Percentiles rank a stretch among this genome's conserved stretches.
Conservation (phyloP, 2,888 invertebrate genomes). For the Amiota communis region DNA sequence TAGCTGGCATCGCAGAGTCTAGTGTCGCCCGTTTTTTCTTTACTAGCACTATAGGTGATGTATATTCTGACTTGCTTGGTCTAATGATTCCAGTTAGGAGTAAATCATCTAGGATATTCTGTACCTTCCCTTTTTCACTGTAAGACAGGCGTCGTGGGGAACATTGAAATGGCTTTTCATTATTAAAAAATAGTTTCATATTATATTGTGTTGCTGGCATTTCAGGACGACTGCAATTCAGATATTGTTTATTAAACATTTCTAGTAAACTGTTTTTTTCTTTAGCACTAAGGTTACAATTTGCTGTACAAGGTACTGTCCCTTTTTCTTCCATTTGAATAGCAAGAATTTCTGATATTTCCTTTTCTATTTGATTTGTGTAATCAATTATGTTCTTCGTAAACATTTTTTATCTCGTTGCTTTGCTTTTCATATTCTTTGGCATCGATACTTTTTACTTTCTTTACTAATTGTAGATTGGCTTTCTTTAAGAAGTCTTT, state of each 20-base stretch:
- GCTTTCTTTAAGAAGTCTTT: not conserved
- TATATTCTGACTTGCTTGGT: too few relatives aligned
- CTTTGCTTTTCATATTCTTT: not conserved
- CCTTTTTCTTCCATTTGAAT: not conserved
- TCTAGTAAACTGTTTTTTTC: not conserved
- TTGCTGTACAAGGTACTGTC: not conserved
- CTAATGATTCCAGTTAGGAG: too few relatives aligned
- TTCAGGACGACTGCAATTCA: too few relatives aligned
- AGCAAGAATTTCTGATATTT: too few relatives aligned
- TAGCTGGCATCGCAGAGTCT: too few relatives aligned
- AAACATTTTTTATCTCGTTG: not conserved
- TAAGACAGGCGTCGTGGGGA: too few relatives aligned
- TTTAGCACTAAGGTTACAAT: not conserved
- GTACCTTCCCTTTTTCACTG: too few relatives aligned
- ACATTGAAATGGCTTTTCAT: too few relatives aligned
- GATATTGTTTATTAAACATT: slow-evolving; percentile 5
- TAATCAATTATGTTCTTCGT: not conserved
- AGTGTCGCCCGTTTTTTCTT: too few relatives aligned
- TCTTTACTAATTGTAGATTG: not conserved
- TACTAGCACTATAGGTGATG: too few relatives aligned
- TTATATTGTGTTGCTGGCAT: not conserved
- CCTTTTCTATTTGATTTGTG: not conserved
- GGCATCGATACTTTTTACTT: not conserved
- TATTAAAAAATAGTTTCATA: not conserved
- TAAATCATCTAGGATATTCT: too few relatives aligned